Base-by-base conservation (phyloP, 2,888 invertebrate species). In the Petrolisthes manimaculis region DNA sequence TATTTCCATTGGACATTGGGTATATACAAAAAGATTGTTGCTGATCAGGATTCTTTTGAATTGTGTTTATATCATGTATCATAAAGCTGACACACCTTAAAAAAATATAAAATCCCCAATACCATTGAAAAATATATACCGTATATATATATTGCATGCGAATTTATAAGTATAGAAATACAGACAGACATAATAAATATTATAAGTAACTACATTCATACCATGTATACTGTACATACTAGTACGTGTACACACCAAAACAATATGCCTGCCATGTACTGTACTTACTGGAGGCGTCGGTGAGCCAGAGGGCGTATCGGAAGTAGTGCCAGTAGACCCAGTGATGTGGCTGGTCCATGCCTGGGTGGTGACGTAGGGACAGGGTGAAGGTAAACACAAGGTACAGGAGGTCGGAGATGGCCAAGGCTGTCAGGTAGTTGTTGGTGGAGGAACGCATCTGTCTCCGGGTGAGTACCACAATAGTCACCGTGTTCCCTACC, bases 371-470 rank as follows among this genome's bases (percentile, higher is more conserved):
- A 91, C 94, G 93, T 86, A 95, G 93, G 0, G 95, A 95, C 86
- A 96, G 93, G 71, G 95, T 93, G 91, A 96, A 94, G 75, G 94
- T 94, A 92, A 95, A 95, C 81, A 95, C 93, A 88, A 96, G 93
- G 93, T 96, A 96, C 88, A 96, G 93, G 89, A 96, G 94, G 92
- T 96, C 96, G 87, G 95, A 95, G 89, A 95, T 94, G 78, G 96
- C 96, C 91, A 96, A 93, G 0, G 95, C 96, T 85, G 96, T 95
- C 91, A 96, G 93, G 93, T 96, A 96, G 89, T 95, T 94, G 93
- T 96, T 96, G 89, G 96, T 96, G 71, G 96, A 96, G 90, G 95
- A 95, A 92, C 95, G 93, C 96, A 96, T 96, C 83, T 95, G 94
- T 91, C 95, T 94, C 91, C 94, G 92, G 1, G 94, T 94, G 84